These are phyloP conservation scores for Musca domestica DNA, from an alignment of 1,140 invertebrate genomes.

Conservation along the genomic window DNA sequence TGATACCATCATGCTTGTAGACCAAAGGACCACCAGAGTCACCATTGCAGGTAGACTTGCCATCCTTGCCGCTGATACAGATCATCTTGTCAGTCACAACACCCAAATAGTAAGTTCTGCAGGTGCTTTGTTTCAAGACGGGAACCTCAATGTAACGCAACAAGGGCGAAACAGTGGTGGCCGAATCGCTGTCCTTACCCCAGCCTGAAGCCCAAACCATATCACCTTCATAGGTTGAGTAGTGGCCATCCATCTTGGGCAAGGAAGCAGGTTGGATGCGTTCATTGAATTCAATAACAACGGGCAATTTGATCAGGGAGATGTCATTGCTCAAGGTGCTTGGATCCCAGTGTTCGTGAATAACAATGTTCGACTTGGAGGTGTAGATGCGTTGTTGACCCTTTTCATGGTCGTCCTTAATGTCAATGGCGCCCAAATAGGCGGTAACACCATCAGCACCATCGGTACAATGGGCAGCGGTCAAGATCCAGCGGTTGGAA, in stretches of 20 bases:
- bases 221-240: conserved; percentile 43
- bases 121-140: conserved; percentile 32
- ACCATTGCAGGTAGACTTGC: conserved; percentile 50
- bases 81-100: conserved; percentile 34
- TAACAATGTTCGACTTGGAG: conserved; percentile 30
- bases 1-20: conserved; percentile 43
- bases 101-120: conserved; percentile 31
- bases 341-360: conserved; percentile 36
- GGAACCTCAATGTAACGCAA: conserved; percentile 38
- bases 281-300: conserved; percentile 35
- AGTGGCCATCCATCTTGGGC: conserved; percentile 38
- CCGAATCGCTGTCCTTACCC: conserved; percentile 48
- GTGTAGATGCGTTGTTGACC: conserved; percentile 36
- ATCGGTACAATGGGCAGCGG: conserved; percentile 44
- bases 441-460: conserved; percentile 31
- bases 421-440: conserved; percentile 24
- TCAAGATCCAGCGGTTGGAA: conserved; percentile 39
- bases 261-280: conserved; percentile 47
- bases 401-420: conserved; percentile 32
- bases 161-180: conserved; percentile 29
- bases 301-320: conserved; percentile 52
- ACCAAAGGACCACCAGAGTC: conserved; percentile 60
- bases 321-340: conserved; percentile 47
- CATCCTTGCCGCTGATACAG: conserved; percentile 40
- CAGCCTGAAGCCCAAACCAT: conserved; percentile 51